Base-by-base conservation (phyloP, 2,113 vertebrate species). In the Apteryx owenii region DNA sequence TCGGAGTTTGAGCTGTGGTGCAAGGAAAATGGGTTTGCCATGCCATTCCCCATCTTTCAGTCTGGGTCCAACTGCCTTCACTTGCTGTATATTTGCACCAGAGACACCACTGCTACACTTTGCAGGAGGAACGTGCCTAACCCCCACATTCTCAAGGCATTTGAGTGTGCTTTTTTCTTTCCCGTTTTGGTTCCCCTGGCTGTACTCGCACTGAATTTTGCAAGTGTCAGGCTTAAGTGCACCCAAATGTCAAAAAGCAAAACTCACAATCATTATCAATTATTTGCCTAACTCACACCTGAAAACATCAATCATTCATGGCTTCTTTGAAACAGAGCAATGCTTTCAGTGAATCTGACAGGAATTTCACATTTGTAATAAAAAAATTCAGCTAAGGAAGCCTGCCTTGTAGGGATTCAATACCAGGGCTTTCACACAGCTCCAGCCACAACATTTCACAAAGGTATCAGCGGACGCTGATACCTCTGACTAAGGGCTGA, bases 221-320 rank as follows among this genome's bases (percentile, higher is more conserved):
- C 21, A 76, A 48, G 15, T 42, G 54, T 66, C 60, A 64, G 26
- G 61, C 66, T 85, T 93, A 94, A 66, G 14, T 44, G 44, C 89
- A 85, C 22, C 1, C 29, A 91, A 93, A 88, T 77, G 53, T 93
- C 75, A 88, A 93, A 88, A 93, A 90, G 88, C 36, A 85, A 83
- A 93, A 70, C 58, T 82, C 33, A 40, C 48, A 77, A 72, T 64
- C 79, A 69, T 82, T 62, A 44, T 80, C 66, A 91, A 81, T 83
- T 88, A 85, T 88, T 78, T 85, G 62, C 40, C 40, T 90, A 79
- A 87, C 33, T 78, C 28, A 36, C 11, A 12, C 5, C 33, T 48
- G 70, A 78, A 93, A 88, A 65, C 53, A 91, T 85, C 68, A 76
- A 38, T 85, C 90, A 94, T 36, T 50, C 73, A 64, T 6, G 40